phyloP scores from a whole-genome alignment of 2,113 vertebrate genomes.

The Pseudonaja textilis region DNA sequence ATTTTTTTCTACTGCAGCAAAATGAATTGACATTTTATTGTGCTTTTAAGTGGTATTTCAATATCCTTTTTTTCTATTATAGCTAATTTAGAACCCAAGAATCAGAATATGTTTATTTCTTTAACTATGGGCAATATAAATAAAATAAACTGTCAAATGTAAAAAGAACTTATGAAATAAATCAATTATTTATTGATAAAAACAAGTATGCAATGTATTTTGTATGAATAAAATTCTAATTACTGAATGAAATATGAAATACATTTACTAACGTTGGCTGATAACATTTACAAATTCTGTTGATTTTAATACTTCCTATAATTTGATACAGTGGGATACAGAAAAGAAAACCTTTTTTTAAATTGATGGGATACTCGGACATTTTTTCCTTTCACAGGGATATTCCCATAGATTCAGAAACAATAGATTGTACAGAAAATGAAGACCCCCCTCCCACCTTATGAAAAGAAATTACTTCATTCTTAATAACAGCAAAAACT shows the following conservation, averaged over 20 bases:
- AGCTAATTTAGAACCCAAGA: not conserved
- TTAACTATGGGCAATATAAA: not conserved
- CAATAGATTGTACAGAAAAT: not conserved
- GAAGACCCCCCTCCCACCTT: not conserved
- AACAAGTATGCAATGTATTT: not conserved
- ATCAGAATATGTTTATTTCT: not conserved
- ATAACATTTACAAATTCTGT: not conserved
- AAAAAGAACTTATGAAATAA: not conserved
- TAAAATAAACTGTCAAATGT: not conserved
- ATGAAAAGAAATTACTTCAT: not conserved
- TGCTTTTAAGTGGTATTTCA: not conserved
- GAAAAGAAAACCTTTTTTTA: not conserved
- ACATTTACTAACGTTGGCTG: not conserved
- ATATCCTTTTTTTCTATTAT: not conserved
- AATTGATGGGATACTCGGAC: not conserved
- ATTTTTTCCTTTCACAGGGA: not conserved
- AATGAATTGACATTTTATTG: not conserved
- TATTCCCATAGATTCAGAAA: not conserved
- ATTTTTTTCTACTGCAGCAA: not conserved
- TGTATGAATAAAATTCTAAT: not conserved
- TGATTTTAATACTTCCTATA: not conserved
- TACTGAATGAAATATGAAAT: not conserved
- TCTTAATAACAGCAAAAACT: slow-evolving; percentile 3
- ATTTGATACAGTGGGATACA: not conserved
- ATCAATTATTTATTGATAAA: not conserved